phyloP scores from a whole-genome alignment of 2,797 vertebrate species.

The Molossus molossus region DNA sequence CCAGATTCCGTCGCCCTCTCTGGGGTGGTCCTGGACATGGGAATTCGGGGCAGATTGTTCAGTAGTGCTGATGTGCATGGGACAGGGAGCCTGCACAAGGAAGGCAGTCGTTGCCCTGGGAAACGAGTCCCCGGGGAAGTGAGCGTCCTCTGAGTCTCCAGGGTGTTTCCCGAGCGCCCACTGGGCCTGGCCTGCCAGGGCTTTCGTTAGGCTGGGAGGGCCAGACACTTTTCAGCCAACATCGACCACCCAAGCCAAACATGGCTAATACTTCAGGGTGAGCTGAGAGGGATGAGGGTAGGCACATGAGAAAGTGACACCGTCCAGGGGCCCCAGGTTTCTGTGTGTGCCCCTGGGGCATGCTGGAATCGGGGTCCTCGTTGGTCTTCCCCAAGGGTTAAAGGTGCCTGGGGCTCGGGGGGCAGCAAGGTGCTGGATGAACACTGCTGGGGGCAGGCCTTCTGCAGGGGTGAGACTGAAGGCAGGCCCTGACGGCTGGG shows the following conservation, averaged over 20 bases:
- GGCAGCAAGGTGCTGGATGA: background rate
- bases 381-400: background rate
- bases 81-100: background rate
- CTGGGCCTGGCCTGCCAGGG: rapidly evolving
- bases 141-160: background rate
- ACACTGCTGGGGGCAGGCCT: background rate
- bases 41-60: background rate
- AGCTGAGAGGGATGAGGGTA: background rate
- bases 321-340: rapidly evolving
- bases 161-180: background rate
- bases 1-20: background rate
- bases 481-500: background rate
- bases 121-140: background rate
- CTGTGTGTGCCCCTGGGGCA: background rate
- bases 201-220: background rate
- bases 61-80: rapidly evolving
- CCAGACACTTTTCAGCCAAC: background rate
- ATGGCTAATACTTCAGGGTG: background rate
- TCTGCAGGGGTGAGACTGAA: rapidly evolving
- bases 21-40: background rate
- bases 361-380: background rate
- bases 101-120: background rate
- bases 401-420: background rate
- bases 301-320: background rate
- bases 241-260: background rate